A percentile compares a stretch with the other conserved stretches of the same genome.
These are phyloP conservation scores for Anser brachyrhynchus DNA, from an alignment of 2,113 vertebrate species.

Conservation along the genomic window DNA sequence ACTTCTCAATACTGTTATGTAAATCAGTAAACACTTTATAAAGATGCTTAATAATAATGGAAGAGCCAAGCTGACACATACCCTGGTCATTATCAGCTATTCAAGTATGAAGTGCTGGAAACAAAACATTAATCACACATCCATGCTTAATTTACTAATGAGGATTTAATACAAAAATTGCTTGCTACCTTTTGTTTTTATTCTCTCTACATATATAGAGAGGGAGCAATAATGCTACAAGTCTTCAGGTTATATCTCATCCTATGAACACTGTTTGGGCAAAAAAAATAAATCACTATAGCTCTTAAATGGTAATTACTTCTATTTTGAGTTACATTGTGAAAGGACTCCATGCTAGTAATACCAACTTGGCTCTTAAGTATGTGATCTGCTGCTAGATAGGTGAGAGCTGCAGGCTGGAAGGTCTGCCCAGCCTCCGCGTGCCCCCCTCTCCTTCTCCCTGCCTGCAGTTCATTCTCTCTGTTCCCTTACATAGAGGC, in stretches of 20 bases:
- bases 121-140: constrained; percentile 40
- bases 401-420: neutral
- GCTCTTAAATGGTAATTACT: neutral
- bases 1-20: neutral
- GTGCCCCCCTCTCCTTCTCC: neutral
- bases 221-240: neutral
- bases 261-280: neutral
- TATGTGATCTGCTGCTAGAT: neutral
- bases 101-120: constrained; percentile 18
- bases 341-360: neutral
- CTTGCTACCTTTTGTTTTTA: constrained; percentile 3
- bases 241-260: neutral
- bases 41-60: constrained; percentile 16
- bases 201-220: neutral
- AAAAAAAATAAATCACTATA: neutral
- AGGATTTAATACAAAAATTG: constrained; percentile 21
- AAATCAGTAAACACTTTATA: neutral
- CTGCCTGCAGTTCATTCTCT: neutral
- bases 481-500: neutral
- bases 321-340: neutral
- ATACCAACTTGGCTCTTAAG: neutral
- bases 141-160: constrained; percentile 26
- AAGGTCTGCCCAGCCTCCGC: neutral
- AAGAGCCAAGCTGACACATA: neutral
- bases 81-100: constrained; percentile 1